Conservation (phyloP, 2,113 vertebrate genomes). For the Zootoca vivipara region DNA sequence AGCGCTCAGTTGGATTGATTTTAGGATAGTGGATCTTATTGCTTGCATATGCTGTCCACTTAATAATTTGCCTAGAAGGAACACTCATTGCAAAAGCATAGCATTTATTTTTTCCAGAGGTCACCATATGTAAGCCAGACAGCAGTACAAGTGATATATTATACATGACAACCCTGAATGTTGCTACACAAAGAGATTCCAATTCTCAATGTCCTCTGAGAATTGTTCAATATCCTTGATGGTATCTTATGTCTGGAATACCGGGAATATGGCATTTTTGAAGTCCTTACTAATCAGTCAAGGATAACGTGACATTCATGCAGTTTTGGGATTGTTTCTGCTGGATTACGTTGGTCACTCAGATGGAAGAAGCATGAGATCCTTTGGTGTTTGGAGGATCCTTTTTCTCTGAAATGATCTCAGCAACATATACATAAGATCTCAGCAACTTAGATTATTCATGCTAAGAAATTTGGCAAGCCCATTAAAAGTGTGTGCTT, state of each 20-base stretch:
- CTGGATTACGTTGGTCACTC: slow-evolving; percentile 22
- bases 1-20: slow-evolving; percentile 40
- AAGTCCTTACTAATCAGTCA: slow-evolving; percentile 52
- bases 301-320: slow-evolving; percentile 38
- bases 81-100: slow-evolving; percentile 51
- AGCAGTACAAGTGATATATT: slow-evolving; percentile 59
- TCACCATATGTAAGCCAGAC: slow-evolving; percentile 49
- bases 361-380: background rate
- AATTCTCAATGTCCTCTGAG: slow-evolving; percentile 52
- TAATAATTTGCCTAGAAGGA: slow-evolving; percentile 54
- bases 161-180: slow-evolving; percentile 58
- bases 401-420: background rate
- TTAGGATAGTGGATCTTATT: slow-evolving; percentile 60
- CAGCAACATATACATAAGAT: background rate
- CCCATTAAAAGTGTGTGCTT: background rate
- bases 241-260: slow-evolving; percentile 42
- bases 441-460: background rate
- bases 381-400: background rate
- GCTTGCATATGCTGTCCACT: slow-evolving; percentile 64
- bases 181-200: slow-evolving; percentile 55
- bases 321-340: slow-evolving; percentile 7
- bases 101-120: slow-evolving; percentile 59
- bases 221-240: slow-evolving; percentile 58
- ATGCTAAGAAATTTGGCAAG: background rate
- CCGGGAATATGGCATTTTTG: slow-evolving; percentile 45